Evolutionary conservation across 2,113 vertebrate genomes (phyloP).

Genomic region (Spea multiplicata): DNA sequence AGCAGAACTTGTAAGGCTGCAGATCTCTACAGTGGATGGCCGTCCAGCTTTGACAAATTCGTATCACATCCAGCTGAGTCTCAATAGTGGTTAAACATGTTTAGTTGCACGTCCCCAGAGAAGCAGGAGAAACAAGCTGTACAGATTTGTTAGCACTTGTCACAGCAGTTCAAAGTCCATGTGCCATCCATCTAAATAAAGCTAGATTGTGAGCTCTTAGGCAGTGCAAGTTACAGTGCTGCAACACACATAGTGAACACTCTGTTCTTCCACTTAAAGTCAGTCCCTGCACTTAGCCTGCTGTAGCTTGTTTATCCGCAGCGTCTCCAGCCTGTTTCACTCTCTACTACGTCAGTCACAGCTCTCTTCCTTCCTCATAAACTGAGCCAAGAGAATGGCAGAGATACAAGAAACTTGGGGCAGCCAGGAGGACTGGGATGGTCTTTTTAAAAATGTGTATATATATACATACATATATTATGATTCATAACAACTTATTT

Average conservation of each 20-base stretch:
- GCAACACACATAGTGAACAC: background rate
- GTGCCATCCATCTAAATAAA: background rate
- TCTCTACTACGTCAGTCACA: slow-evolving; percentile 30
- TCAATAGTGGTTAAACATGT: too few relatives aligned
- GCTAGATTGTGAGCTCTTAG: slow-evolving; percentile 1
- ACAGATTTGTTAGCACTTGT: background rate
- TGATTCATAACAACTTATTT: too few relatives aligned
- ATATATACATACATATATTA: background rate
- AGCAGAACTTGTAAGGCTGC: too few relatives aligned
- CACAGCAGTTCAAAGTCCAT: background rate
- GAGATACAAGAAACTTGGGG: background rate
- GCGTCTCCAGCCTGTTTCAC: slow-evolving; percentile 32
- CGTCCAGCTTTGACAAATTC: too few relatives aligned
- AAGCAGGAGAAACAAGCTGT: background rate
- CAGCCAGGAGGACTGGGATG: background rate
- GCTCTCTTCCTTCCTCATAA: slow-evolving; percentile 31
- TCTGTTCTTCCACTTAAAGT: slow-evolving; percentile 4
- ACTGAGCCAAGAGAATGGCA: background rate
- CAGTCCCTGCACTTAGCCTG: background rate
- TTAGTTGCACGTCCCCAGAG: background rate
- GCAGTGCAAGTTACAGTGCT: background rate
- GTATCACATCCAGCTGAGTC: too few relatives aligned
- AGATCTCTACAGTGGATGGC: too few relatives aligned
- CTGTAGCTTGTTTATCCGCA: slow-evolving; percentile 35
- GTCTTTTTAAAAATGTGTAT: background rate